A percentile compares a stretch with the other conserved stretches of the same genome.
Evolutionary conservation across 1,140 invertebrate genomes (phyloP).

Genomic region (Pararge aegeria): DNA sequence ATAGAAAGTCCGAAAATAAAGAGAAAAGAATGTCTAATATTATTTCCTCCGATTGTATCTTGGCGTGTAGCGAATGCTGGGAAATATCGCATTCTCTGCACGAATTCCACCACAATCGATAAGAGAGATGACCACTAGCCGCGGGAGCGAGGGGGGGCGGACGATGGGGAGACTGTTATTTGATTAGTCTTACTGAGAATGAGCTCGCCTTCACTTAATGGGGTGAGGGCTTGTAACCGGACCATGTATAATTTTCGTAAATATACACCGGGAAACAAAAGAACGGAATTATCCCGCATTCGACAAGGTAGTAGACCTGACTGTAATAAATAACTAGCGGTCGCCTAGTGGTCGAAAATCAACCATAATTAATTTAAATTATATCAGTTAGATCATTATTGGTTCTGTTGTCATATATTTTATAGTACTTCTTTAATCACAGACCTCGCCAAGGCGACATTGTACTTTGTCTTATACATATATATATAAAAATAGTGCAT

Average conservation of each 20-base stretch:
- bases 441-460: no score
- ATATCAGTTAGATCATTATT: no score
- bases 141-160: constrained; percentile 55
- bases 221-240: constrained; percentile 76
- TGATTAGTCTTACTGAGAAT: constrained; percentile 79
- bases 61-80: constrained; percentile 56
- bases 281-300: constrained; percentile 7
- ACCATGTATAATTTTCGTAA: constrained; percentile 71
- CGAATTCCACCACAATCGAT: constrained; percentile 80
- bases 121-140: constrained; percentile 78
- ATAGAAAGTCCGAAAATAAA: constrained; percentile 2
- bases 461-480: no score
- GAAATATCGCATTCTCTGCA: constrained; percentile 78
- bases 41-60: constrained; percentile 39
- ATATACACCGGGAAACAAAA: constrained; percentile 39
- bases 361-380: no score
- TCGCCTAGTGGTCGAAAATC: no score
- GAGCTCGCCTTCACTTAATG: constrained; percentile 76
- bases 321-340: no score
- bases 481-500: no score
- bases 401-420: no score
- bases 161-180: constrained; percentile 75
- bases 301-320: neutral
- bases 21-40: constrained; percentile 24
- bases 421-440: no score